Base-by-base conservation (phyloP, 1,140 invertebrate genomes). In the Zaprionus inermis region DNA sequence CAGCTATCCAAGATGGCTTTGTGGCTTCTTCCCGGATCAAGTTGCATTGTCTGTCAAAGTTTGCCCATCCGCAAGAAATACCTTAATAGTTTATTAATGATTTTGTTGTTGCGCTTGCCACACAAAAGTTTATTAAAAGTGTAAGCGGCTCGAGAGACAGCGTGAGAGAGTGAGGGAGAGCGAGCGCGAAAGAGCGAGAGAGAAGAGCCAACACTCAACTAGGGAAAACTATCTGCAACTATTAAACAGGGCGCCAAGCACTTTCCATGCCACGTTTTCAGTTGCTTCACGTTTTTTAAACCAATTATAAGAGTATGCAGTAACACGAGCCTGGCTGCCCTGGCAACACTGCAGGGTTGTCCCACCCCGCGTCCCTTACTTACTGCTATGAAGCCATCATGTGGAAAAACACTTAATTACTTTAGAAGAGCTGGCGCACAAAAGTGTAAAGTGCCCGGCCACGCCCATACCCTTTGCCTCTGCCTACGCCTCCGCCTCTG, bases 51-150 rank as follows among this genome's bases (percentile, higher is more conserved):
- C 54, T 66, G 52, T 65, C 76, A 79, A 85, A 88, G 65, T 86
- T 85, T 38, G 5, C 10, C 10, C 30, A 63, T 52, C 14, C 51
- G 34, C 3, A 51, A 57, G 83, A 83, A 79, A 88, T 86, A 77
- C 80, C 84, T 89, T 88, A 88, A 88, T 88, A 89, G 84, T 89
- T 88, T 88, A 88, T 88, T 88, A 88, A 88, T 88, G 84, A 88
- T 84, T 88, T 72, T 75, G 60, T 51, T 69, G 64, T 38, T 68
- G 66, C 46, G 6, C 32, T 57, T 65, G 3, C 24, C 24, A 38
- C 10, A 9, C 30, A 30, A 32, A 89, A 88, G 77, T 88, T 83
- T 84, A 89, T 83, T 83, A 83, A 89, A 86, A 89, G 57, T 54
- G 72, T 28, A 28, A 24, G 22, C 22, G 22, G 22, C 22, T 24